Evolutionary conservation across 2,888 invertebrate species (phyloP).

Genomic region (Zonitis immaculata): DNA sequence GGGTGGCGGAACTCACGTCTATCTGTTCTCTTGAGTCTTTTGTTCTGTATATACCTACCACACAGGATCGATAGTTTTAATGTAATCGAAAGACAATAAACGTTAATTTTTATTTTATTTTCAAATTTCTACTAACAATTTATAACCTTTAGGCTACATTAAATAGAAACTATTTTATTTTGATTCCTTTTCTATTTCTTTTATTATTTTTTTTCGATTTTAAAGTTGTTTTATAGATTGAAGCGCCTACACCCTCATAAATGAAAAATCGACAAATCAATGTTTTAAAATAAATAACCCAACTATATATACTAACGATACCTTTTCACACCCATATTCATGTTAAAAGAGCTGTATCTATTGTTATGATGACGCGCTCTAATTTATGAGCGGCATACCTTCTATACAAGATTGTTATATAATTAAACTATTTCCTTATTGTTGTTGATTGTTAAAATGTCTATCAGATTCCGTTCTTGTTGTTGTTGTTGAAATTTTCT

Average conservation of each 20-base stretch:
- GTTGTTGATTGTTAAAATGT: background rate
- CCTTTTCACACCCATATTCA: constrained; percentile 9
- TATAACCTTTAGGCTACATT: background rate
- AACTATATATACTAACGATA: constrained; percentile 10
- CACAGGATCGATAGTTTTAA: constrained; percentile 20
- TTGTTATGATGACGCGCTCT: background rate
- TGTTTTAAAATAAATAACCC: background rate
- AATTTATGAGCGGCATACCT: constrained; percentile 3
- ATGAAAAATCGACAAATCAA: background rate
- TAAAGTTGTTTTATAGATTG: too few relatives aligned
- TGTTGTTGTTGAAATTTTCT: background rate
- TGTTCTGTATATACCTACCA: constrained; percentile 22
- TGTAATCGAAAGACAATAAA: background rate
- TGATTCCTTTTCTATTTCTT: too few relatives aligned
- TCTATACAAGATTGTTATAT: constrained; percentile 1
- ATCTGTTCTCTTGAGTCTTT: constrained; percentile 8
- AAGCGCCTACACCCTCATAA: background rate
- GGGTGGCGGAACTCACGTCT: constrained; percentile 28
- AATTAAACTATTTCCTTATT: constrained; percentile 1
- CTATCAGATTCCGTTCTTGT: too few relatives aligned
- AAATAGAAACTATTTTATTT: background rate
- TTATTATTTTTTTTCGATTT: too few relatives aligned
- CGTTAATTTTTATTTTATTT: background rate
- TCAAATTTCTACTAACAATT: background rate
- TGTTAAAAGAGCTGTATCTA: constrained; percentile 11